phyloP scores from a whole-genome alignment of 2,797 vertebrate species.

The Prionace glauca region DNA sequence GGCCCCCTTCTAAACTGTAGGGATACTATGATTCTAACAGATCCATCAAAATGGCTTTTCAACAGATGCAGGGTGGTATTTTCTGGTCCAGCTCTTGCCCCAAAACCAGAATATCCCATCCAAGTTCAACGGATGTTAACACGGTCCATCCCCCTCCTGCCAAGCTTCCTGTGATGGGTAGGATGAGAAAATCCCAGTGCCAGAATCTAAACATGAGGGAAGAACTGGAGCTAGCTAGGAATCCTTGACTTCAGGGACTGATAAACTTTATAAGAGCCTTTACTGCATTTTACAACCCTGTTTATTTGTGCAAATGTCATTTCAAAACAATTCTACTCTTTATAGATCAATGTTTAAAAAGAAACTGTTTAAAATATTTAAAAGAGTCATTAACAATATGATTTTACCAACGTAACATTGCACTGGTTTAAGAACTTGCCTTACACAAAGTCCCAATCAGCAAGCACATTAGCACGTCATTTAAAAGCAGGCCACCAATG shows the following conservation, averaged over 20 bases:
- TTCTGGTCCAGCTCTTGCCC: no score
- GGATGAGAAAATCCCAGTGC: no score
- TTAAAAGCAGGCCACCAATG: neutral
- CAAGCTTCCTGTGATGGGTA: no score
- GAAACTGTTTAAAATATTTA: neutral
- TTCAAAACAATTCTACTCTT: neutral
- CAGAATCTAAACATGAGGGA: neutral
- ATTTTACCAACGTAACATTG: neutral
- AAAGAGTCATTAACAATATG: neutral
- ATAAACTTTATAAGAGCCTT: neutral
- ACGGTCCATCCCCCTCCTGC: no score
- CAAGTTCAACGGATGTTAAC: no score
- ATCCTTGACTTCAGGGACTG: neutral
- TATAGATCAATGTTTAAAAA: neutral
- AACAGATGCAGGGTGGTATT: no score
- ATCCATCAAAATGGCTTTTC: neutral
- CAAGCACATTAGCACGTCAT: neutral
- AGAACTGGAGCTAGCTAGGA: neutral
- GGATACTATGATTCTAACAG: no score
- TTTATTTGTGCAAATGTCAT: neutral
- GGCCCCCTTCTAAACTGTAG: no score
- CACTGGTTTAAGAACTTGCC: neutral
- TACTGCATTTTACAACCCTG: neutral
- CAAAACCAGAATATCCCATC: no score
- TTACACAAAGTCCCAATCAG: neutral